Base-by-base conservation (phyloP, 2,113 vertebrate genomes). In the Phrynosoma platyrhinos region DNA sequence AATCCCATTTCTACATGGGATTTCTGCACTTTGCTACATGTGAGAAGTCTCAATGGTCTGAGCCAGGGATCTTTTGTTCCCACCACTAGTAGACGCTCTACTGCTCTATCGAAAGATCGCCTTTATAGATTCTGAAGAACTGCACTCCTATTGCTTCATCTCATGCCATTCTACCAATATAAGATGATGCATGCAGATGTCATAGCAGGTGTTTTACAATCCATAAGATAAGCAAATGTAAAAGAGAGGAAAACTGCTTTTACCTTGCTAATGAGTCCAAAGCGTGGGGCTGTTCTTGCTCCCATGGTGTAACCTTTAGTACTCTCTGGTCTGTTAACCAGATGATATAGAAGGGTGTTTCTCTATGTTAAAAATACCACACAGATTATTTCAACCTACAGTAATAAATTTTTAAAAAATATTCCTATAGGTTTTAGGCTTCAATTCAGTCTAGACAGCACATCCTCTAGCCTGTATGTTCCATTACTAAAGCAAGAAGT, bases 261-360 rank as follows among this genome's bases (percentile, higher is more conserved):
- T 92, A 98, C 97, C 97, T 97, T 96, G 27, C 18, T 55, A 25
- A 90, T 14, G 53, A 91, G 71, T 0, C 82, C 64, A 92, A 98
- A 98, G 1, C 97, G 97, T 0, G 64, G 42, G 1, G 96, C 87
- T 7, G 97, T 98, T 88, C 98, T 97, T 1, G 98, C 98, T 92
- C 97, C 97, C 69, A 98, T 30, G n/a, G 86, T 30, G 1, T 98
- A 98, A 5, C 98, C 98, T 88, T 90, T 98, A 75, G 36, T 97
- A 93, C 98, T 98, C 75, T 86, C 92, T 0, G 98, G 97, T 30
- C 53, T 97, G 71, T 87, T 96, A 89, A 95, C 78, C 0, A 96
- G 10, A 2, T 93, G 85, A 87, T 97, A 88, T 5, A 91, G 0
- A 18, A 98, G 92, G 72, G 94, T 96, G 84, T 84, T 93, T 58